Evolutionary conservation across 2,888 invertebrate genomes (phyloP).

Genomic region (Muschampia staudingeri): DNA sequence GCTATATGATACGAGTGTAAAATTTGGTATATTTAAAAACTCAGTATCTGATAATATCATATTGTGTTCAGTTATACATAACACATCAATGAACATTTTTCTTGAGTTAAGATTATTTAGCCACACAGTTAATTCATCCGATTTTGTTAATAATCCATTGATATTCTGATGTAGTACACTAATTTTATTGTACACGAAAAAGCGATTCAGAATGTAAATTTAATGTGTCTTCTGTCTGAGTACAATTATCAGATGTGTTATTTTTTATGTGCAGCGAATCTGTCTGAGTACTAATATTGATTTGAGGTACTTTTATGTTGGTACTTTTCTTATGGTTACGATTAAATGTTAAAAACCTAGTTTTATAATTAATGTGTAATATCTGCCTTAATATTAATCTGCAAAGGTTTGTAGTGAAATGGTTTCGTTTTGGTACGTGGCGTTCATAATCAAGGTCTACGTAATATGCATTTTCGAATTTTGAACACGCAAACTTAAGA

Average conservation of each 20-base stretch:
- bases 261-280: no score
- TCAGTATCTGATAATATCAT: neutral
- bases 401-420: neutral
- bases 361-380: neutral
- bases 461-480: neutral
- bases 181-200: conserved; percentile 11
- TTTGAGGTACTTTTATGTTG: no score
- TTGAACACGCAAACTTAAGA: neutral
- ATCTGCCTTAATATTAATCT: neutral
- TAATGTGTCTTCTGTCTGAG: neutral
- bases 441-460: neutral
- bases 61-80: no score
- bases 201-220: neutral
- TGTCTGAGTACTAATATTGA: no score
- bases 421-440: neutral
- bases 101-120: no score
- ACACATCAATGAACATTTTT: no score
- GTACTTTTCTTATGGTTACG: neutral
- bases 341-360: neutral
- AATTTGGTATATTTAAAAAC: neutral
- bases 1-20: neutral
- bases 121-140: neutral
- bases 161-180: conserved; percentile 9
- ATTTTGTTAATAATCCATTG: conserved; percentile 8
- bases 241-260: neutral